These are phyloP conservation scores for Noturus placidus DNA, from an alignment of 2,113 vertebrate species.

Conservation along the genomic window DNA sequence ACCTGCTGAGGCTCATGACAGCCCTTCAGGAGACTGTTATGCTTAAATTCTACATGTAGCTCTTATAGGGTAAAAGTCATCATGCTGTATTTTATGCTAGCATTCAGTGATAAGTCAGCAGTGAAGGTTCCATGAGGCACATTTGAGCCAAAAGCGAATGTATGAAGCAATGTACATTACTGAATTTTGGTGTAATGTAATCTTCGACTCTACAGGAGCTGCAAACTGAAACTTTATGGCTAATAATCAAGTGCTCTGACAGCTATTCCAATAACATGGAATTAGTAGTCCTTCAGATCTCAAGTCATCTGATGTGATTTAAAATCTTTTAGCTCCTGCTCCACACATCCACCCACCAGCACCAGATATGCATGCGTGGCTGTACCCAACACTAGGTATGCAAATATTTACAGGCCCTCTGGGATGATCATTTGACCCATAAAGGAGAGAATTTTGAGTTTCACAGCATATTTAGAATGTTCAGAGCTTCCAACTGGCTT, in stretches of 20 bases:
- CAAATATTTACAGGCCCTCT: slow-evolving; percentile 33
- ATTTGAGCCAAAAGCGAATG: slow-evolving; percentile 4
- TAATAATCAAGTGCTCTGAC: slow-evolving; percentile 8
- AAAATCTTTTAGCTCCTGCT: not conserved
- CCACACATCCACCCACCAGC: slow-evolving; percentile 18
- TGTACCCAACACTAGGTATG: slow-evolving; percentile 19
- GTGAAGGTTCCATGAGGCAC: not conserved
- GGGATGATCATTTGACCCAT: slow-evolving; percentile 19
- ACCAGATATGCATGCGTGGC: slow-evolving; percentile 20
- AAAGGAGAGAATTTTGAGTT: slow-evolving; percentile 44
- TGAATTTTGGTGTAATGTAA: not conserved
- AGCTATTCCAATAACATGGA: slow-evolving; percentile 11
- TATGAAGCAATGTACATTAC: not conserved
- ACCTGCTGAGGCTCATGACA: slow-evolving; percentile 5
- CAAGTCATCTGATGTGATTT: not conserved
- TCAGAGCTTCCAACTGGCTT: slow-evolving; percentile 43
- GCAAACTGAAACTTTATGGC: not conserved
- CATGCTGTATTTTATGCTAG: not conserved
- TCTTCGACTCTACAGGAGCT: slow-evolving; percentile 1
- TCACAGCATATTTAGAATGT: slow-evolving; percentile 46
- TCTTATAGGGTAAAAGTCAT: not conserved
- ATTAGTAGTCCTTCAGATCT: slow-evolving; percentile 1
- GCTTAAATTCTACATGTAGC: not conserved
- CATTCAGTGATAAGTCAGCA: not conserved
- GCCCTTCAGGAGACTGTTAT: not conserved